phyloP scores from a whole-genome alignment of 2,888 invertebrate genomes.

The Hecatera dysodea region DNA sequence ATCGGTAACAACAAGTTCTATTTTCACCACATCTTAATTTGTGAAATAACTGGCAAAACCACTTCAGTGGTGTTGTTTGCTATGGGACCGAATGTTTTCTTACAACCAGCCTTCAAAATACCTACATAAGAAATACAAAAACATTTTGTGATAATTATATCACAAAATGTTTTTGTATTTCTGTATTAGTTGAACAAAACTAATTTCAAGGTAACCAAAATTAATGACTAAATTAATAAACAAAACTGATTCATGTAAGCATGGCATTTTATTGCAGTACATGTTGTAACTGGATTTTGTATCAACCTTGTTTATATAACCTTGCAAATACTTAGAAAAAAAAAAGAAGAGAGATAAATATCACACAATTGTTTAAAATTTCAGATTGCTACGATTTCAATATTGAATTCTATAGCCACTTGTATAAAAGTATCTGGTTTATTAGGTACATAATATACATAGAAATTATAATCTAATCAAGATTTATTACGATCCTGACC shows the following conservation, averaged over 20 bases:
- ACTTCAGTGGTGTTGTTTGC: too few species aligned
- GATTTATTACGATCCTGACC: too few species aligned
- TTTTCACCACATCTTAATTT: too few species aligned
- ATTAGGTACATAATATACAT: not conserved
- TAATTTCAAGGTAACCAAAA: not conserved
- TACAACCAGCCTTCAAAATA: too few species aligned
- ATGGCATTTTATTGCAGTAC: constrained; percentile 26
- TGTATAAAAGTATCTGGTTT: not conserved
- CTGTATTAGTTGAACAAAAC: too few species aligned
- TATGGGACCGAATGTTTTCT: too few species aligned
- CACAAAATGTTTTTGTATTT: too few species aligned
- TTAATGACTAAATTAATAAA: not conserved
- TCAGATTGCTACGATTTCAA: not conserved
- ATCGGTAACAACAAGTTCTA: too few species aligned
- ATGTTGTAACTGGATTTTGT: constrained; percentile 24
- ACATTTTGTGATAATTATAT: too few species aligned
- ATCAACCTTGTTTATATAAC: constrained; percentile 20
- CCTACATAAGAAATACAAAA: too few species aligned
- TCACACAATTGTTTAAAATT: constrained; percentile 1
- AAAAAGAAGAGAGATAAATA: not conserved
- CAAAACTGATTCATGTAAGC: constrained; percentile 1
- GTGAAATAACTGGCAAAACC: too few species aligned
- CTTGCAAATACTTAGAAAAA: constrained; percentile 20
- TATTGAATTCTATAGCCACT: not conserved
- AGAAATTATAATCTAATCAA: too few species aligned